Percentiles rank a stretch among this genome's conserved stretches.
Evolutionary conservation across 1,140 invertebrate species (phyloP).

Genomic region (Philotrypesis tridentata): DNA sequence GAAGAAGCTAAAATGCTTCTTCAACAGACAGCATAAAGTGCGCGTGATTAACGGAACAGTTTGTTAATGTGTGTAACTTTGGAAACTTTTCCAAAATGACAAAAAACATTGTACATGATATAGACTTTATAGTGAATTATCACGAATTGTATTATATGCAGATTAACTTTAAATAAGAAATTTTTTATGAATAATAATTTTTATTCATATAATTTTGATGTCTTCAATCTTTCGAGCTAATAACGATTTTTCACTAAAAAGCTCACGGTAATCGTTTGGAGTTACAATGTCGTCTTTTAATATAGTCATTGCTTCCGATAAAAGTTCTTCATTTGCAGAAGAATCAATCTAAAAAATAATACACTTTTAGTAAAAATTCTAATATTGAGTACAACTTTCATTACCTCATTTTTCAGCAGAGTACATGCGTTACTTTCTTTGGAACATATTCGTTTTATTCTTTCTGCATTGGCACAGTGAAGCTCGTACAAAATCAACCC

Average conservation of each 20-base stretch:
- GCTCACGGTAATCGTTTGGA: constrained; percentile 45
- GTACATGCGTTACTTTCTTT: neutral
- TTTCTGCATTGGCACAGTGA: constrained; percentile 61
- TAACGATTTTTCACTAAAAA: constrained; percentile 22
- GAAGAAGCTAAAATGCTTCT: constrained; percentile 69
- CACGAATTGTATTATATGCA: constrained; percentile 27
- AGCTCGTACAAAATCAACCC: constrained; percentile 66
- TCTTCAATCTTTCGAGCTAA: neutral
- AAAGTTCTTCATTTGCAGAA: constrained; percentile 49
- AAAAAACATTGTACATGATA: constrained; percentile 51
- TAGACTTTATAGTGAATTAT: constrained; percentile 10
- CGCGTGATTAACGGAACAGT: constrained; percentile 28
- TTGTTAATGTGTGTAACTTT: constrained; percentile 36
- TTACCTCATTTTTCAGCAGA: constrained; percentile 17
- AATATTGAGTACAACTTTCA: neutral
- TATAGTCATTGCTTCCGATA: constrained; percentile 58
- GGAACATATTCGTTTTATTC: constrained; percentile 49
- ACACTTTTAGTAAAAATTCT: constrained; percentile 17
- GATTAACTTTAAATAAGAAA: constrained; percentile 31
- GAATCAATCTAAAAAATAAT: constrained; percentile 48
- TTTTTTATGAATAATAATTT: constrained; percentile 18
- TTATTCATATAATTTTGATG: constrained; percentile 8
- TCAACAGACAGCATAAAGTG: constrained; percentile 59
- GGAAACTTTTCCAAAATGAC: constrained; percentile 24
- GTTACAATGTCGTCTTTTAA: constrained; percentile 59